A percentile compares a stretch with the other conserved stretches of the same genome.
phyloP scores from a whole-genome alignment of 2,888 invertebrate genomes.

The Hirtodrosophila duncani region DNA sequence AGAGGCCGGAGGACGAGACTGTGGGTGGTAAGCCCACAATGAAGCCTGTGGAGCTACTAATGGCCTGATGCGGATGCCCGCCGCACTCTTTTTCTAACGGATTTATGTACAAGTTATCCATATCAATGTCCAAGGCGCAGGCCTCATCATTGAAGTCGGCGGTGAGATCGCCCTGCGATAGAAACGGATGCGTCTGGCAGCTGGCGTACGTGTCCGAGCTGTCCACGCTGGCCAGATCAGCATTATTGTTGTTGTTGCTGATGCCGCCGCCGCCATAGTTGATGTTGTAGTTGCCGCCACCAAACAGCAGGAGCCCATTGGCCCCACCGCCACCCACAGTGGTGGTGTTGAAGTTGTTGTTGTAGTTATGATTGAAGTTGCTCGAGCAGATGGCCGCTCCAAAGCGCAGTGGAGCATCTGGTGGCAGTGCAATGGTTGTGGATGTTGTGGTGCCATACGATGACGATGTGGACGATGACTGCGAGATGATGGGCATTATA shows the following conservation, averaged over 20 bases:
- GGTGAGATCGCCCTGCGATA: slow-evolving; percentile 89
- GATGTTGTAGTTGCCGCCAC: slow-evolving; percentile 34
- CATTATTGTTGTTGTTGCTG: slow-evolving; percentile 78
- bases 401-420: slow-evolving; percentile 74
- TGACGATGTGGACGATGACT: slow-evolving; percentile 74
- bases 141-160: slow-evolving; percentile 79
- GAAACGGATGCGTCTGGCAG: slow-evolving; percentile 96
- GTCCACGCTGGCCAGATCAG: slow-evolving; percentile 82
- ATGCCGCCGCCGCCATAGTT: slow-evolving; percentile 65
- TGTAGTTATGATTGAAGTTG: slow-evolving; percentile 77
- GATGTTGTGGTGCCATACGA: slow-evolving; percentile 77
- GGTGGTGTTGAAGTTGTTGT: slow-evolving; percentile 75
- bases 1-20: slow-evolving; percentile 55
- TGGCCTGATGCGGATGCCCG: slow-evolving; percentile 26
- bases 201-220: slow-evolving; percentile 97
- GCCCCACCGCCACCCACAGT: slow-evolving; percentile 52
- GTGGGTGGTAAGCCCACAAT: slow-evolving; percentile 68
- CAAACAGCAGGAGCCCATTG: slow-evolving; percentile 50
- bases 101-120: slow-evolving; percentile 93
- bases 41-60: slow-evolving; percentile 67
- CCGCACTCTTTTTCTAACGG: slow-evolving; percentile 84
- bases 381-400: slow-evolving; percentile 66
- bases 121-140: slow-evolving; percentile 80
- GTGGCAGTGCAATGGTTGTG: slow-evolving; percentile 77
- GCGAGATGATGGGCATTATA: slow-evolving; percentile 66